Evolutionary conservation across 2,113 vertebrate genomes (phyloP).

Genomic region (Bufo bufo): DNA sequence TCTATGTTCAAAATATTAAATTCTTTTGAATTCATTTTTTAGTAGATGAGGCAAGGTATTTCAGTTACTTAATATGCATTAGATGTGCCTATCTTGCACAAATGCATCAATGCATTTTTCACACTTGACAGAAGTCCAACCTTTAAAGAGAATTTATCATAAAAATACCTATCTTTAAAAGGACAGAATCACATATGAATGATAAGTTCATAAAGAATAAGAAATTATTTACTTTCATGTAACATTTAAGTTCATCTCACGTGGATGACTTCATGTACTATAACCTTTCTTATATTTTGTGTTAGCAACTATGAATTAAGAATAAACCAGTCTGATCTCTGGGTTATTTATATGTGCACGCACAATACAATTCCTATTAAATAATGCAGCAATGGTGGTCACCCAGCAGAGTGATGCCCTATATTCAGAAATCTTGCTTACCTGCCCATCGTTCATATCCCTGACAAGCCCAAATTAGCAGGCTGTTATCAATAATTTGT

Average conservation of each 20-base stretch:
- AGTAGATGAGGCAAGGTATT: constrained; percentile 24
- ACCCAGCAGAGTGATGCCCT: constrained; percentile 21
- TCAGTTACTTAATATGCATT: constrained; percentile 33
- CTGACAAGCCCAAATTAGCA: background rate
- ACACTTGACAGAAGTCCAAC: constrained; percentile 17
- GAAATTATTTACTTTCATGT: background rate
- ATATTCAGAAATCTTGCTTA: constrained; percentile 15
- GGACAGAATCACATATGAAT: background rate
- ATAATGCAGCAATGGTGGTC: constrained; percentile 6
- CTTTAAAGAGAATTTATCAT: constrained; percentile 38
- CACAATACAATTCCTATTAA: constrained; percentile 4
- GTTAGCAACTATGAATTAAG: constrained; percentile 1
- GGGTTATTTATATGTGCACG: background rate
- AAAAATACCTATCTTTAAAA: constrained; percentile 34
- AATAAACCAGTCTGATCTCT: background rate
- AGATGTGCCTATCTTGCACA: constrained; percentile 21
- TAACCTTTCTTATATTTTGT: background rate
- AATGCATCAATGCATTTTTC: constrained; percentile 15
- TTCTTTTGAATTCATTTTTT: constrained; percentile 34
- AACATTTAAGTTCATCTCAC: background rate
- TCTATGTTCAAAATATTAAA: constrained; percentile 29
- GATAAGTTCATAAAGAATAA: constrained; percentile 10
- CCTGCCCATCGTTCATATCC: background rate
- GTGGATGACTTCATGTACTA: constrained; percentile 5
- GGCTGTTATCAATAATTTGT: background rate